Evolutionary conservation across 2,797 vertebrate genomes (phyloP).

Genomic region (Atherinosoma microstoma): DNA sequence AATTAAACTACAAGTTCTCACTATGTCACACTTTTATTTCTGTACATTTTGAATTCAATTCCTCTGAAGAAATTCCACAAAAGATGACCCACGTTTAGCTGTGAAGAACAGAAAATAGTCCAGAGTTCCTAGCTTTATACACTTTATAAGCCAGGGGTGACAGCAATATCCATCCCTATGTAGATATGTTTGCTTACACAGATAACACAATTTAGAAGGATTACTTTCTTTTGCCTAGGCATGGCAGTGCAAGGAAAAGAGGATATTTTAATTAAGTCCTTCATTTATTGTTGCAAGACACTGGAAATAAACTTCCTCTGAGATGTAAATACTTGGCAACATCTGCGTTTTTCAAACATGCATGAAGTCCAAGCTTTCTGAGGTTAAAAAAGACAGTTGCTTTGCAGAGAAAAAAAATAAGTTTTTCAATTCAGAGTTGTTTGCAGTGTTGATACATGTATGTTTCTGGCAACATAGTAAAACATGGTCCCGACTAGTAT

Average conservation of each 20-base stretch:
- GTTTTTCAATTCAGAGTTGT: neutral
- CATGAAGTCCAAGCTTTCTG: slow-evolving; percentile 8
- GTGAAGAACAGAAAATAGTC: slow-evolving; percentile 45
- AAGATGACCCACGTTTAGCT: slow-evolving; percentile 52
- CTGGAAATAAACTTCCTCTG: slow-evolving; percentile 71
- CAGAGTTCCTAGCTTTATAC: slow-evolving; percentile 39
- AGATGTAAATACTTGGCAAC: slow-evolving; percentile 39
- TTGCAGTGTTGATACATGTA: neutral
- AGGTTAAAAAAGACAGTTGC: slow-evolving; percentile 5
- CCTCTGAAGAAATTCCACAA: slow-evolving; percentile 26
- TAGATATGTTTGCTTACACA: slow-evolving; percentile 69
- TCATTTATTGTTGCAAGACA: slow-evolving; percentile 69
- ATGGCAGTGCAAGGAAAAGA: slow-evolving; percentile 9
- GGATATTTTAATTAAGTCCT: slow-evolving; percentile 74
- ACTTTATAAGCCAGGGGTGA: slow-evolving; percentile 45
- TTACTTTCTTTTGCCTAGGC: slow-evolving; percentile 48
- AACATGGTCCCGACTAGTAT: slow-evolving; percentile 5
- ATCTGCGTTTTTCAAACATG: slow-evolving; percentile 35
- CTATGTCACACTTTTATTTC: slow-evolving; percentile 35
- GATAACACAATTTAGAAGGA: slow-evolving; percentile 66
- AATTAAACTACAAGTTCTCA: slow-evolving; percentile 38
- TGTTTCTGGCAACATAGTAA: neutral
- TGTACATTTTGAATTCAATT: slow-evolving; percentile 17
- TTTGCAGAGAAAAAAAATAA: neutral
- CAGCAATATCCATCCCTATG: slow-evolving; percentile 40